Conservation (phyloP, 2,797 vertebrate species). For the Ambastaia sidthimunki region DNA sequence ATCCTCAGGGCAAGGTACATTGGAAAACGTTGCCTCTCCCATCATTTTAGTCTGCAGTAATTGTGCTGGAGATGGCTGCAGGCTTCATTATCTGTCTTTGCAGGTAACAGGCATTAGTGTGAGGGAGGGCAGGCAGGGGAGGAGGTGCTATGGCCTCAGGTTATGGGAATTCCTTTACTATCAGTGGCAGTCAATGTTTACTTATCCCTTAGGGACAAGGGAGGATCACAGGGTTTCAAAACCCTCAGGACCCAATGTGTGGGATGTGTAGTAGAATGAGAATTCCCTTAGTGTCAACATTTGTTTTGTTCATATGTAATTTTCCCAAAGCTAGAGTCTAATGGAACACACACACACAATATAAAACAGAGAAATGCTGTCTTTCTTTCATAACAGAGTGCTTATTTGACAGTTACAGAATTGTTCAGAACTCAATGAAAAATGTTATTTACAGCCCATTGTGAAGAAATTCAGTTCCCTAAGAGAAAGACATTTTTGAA, state of each 20-base stretch:
- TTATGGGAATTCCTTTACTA: constrained; percentile 76
- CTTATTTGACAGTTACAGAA: constrained; percentile 26
- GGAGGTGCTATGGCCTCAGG: constrained; percentile 55
- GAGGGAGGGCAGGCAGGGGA: constrained; percentile 58
- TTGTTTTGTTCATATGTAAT: constrained; percentile 79
- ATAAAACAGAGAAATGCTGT: not conserved
- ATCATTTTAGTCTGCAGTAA: constrained; percentile 65
- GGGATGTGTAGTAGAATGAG: constrained; percentile 69
- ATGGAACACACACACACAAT: constrained; percentile 40
- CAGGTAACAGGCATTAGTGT: constrained; percentile 58
- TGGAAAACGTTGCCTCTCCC: constrained; percentile 52
- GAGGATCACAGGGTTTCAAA: constrained; percentile 77
- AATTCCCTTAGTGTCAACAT: constrained; percentile 79
- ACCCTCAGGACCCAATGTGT: constrained; percentile 71
- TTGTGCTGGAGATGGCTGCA: constrained; percentile 62
- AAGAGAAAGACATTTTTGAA: not conserved
- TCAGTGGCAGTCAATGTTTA: constrained; percentile 80
- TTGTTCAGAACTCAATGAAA: constrained; percentile 28
- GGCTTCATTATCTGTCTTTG: constrained; percentile 69
- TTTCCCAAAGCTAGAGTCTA: constrained; percentile 67
- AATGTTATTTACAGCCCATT: constrained; percentile 28
- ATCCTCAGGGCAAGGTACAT: constrained; percentile 55
- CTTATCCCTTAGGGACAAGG: constrained; percentile 71
- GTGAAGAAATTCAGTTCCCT: constrained; percentile 12
- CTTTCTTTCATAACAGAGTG: constrained; percentile 2